Evolutionary conservation across 2,888 invertebrate genomes (phyloP).

Genomic region (Ectobius pallidus): DNA sequence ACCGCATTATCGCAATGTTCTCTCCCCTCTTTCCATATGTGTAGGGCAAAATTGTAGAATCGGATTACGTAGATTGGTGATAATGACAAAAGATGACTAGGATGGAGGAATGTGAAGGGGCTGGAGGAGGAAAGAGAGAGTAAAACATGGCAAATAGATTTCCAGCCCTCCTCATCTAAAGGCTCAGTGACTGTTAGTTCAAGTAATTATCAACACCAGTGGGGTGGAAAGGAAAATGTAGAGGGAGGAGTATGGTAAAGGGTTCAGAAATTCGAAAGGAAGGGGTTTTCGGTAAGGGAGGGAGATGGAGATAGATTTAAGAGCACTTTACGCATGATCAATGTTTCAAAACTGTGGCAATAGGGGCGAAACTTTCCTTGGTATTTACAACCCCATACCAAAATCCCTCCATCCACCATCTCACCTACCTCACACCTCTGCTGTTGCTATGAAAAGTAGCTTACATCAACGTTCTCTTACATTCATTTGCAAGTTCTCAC

Average conservation of each 20-base stretch:
- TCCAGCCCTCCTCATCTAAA: constrained; percentile 8
- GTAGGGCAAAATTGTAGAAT: background rate
- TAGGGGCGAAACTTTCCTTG: constrained; percentile 4
- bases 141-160: constrained; percentile 10
- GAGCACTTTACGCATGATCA: constrained; percentile 22
- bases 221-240: background rate
- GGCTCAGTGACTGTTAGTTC: constrained; percentile 6
- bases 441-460: background rate
- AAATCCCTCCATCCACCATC: background rate
- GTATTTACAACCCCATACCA: background rate
- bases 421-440: background rate
- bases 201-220: constrained; percentile 17
- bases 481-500: too few relatives aligned
- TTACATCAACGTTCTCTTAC: background rate
- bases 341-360: constrained; percentile 23
- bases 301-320: constrained; percentile 4
- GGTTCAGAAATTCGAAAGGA: background rate
- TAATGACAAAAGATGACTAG: background rate
- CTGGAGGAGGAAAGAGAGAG: background rate
- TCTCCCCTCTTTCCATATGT: background rate
- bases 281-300: background rate
- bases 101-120: background rate
- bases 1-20: background rate
- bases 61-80: background rate
- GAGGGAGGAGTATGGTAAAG: background rate